A percentile compares a stretch with the other conserved stretches of the same genome.
Conservation (phyloP, 2,797 vertebrate genomes). For the Psittacula derbiana region DNA sequence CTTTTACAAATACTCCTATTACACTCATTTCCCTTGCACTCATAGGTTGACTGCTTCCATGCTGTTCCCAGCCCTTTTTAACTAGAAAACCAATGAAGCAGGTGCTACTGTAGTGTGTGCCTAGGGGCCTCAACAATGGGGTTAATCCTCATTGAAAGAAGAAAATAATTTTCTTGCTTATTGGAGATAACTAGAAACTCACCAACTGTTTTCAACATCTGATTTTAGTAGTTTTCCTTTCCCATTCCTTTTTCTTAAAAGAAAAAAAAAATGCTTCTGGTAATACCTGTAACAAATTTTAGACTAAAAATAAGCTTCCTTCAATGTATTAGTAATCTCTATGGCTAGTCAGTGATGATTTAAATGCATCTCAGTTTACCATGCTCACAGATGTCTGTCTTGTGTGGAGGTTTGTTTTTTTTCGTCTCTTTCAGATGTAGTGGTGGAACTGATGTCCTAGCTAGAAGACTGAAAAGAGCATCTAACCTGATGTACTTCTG, state of each 20-base stretch:
- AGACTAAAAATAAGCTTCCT: neutral
- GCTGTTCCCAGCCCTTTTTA: neutral
- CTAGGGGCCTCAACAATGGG: neutral
- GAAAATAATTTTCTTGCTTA: neutral
- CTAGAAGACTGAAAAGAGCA: neutral
- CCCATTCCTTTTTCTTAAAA: neutral
- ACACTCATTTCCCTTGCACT: neutral
- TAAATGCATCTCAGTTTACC: neutral
- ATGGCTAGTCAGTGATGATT: neutral
- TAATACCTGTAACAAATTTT: neutral
- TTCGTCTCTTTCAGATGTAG: rapidly evolving
- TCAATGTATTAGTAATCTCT: neutral
- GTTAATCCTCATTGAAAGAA: neutral
- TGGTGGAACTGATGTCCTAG: neutral
- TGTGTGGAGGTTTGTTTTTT: neutral
- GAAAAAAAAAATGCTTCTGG: neutral
- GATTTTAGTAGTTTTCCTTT: neutral
- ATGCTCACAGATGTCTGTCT: neutral
- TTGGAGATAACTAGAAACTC: neutral
- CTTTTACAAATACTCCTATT: neutral
- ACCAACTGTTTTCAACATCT: neutral
- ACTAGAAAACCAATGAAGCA: neutral
- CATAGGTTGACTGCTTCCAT: neutral
- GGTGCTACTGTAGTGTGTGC: neutral
- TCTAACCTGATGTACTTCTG: neutral